phyloP scores from a whole-genome alignment of 2,113 vertebrate species.

The Columba livia region DNA sequence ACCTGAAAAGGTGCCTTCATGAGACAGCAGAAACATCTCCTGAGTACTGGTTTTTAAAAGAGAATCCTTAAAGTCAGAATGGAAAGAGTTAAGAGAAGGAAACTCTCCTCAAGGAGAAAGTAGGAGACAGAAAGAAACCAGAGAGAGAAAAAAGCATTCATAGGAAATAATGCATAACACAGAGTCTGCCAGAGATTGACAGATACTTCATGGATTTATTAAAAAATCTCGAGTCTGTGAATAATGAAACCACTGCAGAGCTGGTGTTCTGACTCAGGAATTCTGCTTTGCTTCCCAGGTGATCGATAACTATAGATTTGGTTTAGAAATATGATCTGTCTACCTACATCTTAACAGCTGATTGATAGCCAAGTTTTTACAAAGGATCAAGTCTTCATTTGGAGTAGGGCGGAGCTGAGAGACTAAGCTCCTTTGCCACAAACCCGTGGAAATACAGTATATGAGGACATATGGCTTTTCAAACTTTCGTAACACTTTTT shows the following conservation, averaged over 20 bases:
- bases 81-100: neutral
- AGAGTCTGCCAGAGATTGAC: neutral
- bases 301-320: conserved; percentile 10
- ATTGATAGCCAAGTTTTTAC: neutral
- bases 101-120: neutral
- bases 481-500: neutral
- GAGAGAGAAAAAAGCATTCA: neutral
- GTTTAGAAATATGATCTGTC: neutral
- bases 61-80: neutral
- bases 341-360: neutral
- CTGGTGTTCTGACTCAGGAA: neutral
- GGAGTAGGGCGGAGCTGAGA: neutral
- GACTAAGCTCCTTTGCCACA: neutral
- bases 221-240: neutral
- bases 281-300: neutral
- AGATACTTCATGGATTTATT: neutral
- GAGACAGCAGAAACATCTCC: neutral
- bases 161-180: neutral
- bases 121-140: neutral
- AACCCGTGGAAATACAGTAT: neutral
- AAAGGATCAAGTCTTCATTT: neutral
- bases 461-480: neutral
- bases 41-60: neutral
- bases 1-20: neutral
- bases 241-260: neutral